Conservation (phyloP, 1,140 invertebrate genomes). For the Grapholita molesta region DNA sequence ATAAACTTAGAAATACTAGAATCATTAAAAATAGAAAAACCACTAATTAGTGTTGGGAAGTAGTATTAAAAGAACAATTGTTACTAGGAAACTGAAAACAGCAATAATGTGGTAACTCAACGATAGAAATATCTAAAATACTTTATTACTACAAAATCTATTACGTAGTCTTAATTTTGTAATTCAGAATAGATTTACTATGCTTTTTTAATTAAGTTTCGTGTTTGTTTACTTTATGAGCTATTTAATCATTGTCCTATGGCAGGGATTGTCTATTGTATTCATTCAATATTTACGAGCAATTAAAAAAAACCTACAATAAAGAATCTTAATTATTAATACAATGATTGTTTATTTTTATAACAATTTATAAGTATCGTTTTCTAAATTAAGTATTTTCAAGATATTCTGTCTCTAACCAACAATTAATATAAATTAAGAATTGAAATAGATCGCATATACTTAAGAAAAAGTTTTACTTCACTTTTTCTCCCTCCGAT, state of each 20-base stretch:
- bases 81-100: neutral
- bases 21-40: conserved; percentile 20
- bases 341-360: too few relatives aligned
- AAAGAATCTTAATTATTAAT: too few relatives aligned
- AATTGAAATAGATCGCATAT: too few relatives aligned
- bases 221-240: neutral
- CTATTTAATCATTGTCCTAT: neutral
- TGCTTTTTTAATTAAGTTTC: neutral
- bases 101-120: neutral
- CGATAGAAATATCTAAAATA: too few relatives aligned
- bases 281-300: neutral
- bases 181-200: neutral
- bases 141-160: neutral
- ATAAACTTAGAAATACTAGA: conserved; percentile 58
- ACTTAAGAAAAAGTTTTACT: too few relatives aligned
- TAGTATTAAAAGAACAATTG: neutral
- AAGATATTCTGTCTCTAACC: too few relatives aligned
- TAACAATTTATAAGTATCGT: too few relatives aligned
- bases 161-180: neutral
- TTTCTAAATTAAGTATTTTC: too few relatives aligned
- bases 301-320: too few relatives aligned
- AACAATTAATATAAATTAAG: too few relatives aligned
- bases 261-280: neutral
- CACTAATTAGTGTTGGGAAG: neutral
- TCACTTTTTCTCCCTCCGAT: too few relatives aligned